Evolutionary conservation across 2,113 vertebrate genomes (phyloP).

Genomic region (Lucifuga dentata): DNA sequence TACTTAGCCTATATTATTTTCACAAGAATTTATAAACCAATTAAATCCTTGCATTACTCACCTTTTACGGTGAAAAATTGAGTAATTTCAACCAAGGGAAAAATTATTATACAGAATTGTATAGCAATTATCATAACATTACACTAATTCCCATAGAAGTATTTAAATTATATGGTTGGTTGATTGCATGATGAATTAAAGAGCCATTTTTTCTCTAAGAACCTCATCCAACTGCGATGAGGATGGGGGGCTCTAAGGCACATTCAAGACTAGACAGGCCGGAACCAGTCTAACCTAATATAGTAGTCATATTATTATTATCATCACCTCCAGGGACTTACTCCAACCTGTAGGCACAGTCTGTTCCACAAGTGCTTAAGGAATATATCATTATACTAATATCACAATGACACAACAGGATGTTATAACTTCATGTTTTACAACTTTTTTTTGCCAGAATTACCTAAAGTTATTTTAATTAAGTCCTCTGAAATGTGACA

Average conservation of each 20-base stretch:
- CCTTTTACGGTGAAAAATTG: constrained; percentile 73
- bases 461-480: constrained; percentile 33
- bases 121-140: constrained; percentile 85
- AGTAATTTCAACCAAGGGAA: constrained; percentile 74
- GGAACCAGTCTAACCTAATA: constrained; percentile 71
- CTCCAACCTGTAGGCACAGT: constrained; percentile 60
- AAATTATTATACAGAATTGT: constrained; percentile 83
- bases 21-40: constrained; percentile 79
- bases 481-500: constrained; percentile 15
- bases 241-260: constrained; percentile 72
- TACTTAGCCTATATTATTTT: constrained; percentile 59
- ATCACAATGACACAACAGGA: constrained; percentile 24
- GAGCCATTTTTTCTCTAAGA: constrained; percentile 74
- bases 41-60: constrained; percentile 76
- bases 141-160: constrained; percentile 86
- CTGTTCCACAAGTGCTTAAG: constrained; percentile 74
- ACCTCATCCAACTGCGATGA: constrained; percentile 77
- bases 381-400: constrained; percentile 34
- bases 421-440: constrained; percentile 29
- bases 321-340: constrained; percentile 61
- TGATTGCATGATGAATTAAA: constrained; percentile 87
- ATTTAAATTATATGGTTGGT: constrained; percentile 88
- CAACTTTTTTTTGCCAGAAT: constrained; percentile 10
- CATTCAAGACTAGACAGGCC: constrained; percentile 74
- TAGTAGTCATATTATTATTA: constrained; percentile 62